phyloP scores from a whole-genome alignment of 2,888 invertebrate genomes.

The Eupithecia exiguata region DNA sequence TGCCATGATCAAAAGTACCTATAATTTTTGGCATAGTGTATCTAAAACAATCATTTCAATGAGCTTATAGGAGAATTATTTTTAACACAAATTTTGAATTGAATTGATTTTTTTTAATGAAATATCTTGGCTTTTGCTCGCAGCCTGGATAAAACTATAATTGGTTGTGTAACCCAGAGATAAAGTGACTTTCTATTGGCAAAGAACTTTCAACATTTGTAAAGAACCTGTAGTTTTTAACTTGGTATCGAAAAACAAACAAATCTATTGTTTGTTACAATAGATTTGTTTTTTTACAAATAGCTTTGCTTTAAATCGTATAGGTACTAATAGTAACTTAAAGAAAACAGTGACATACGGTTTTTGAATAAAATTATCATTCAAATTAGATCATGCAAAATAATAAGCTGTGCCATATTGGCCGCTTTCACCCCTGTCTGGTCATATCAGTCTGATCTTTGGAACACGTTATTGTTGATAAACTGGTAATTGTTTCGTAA shows the following conservation, averaged over 20 bases:
- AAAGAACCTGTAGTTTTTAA: too few relatives aligned
- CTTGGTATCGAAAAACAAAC: too few relatives aligned
- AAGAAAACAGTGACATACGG: conserved; percentile 60
- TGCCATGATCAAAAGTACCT: too few relatives aligned
- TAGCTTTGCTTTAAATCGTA: background rate
- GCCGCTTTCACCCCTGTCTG: conserved; percentile 52
- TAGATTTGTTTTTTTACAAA: background rate
- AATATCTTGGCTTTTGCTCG: background rate
- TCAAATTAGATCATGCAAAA: conserved; percentile 62
- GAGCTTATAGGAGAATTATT: background rate
- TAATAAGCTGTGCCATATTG: conserved; percentile 61
- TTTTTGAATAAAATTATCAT: conserved; percentile 69
- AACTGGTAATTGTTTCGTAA: conserved; percentile 32
- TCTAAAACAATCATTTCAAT: background rate
- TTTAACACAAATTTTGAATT: background rate
- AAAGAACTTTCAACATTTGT: background rate
- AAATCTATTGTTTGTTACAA: background rate
- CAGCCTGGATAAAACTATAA: background rate
- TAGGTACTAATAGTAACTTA: background rate
- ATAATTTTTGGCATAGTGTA: too few relatives aligned
- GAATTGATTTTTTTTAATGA: background rate
- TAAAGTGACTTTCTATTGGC: background rate
- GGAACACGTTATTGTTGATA: conserved; percentile 28
- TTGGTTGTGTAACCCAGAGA: too few relatives aligned
- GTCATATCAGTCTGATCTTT: conserved; percentile 45